Evolutionary conservation across 2,888 invertebrate species (phyloP), one percentile per base, ranked within the genome.

Genomic region (Spicauda simplicius): DNA sequence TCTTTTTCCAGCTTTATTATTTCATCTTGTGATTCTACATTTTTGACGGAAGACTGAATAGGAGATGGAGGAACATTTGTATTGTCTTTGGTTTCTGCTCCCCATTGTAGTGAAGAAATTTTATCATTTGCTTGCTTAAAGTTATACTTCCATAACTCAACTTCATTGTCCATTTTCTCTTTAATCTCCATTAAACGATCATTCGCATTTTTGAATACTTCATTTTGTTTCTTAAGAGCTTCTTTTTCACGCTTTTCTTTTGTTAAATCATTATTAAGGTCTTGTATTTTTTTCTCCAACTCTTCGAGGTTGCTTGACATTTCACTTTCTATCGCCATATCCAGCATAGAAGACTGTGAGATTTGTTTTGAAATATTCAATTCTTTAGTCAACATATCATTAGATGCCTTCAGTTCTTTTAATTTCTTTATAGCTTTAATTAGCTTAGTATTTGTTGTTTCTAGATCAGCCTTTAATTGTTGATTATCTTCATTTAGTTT

Each of bases 341-440:
- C 96, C 57, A 97, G 90, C 78, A 96, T 95, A 55, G 94, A 94
- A 57, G 95, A 92, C 65, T 93, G 89, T 16, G 93, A 90, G 56
- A 93, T 76, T 62, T 94, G 92, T 75, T 93, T 93, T 45, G 91
- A 90, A 25, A 91, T 83, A 74, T 93, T 94, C 68, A 95, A 76
- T 81, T 95, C 94, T 66, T 93, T 93, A 12, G 87, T 85, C 48
- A 96, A 82, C 73, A 93, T 90, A 48, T 96, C 96, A 78, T 96
- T 95, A 70, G 94, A 95, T 2, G 88, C 86, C 85, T 98, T 98
- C 64, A 97, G 94, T 80, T 97, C 96, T 84, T 97, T 98, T 54
- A 98, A 87, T 84, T 97, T 98, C 77, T 96, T 96, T 74, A 98
- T 90, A 72, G 97, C 94, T 88, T 97, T 98, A 1, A 95, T 95